These are phyloP conservation scores for Micrasema longulum DNA, from an alignment of 1,140 invertebrate species.

Conservation along the genomic window DNA sequence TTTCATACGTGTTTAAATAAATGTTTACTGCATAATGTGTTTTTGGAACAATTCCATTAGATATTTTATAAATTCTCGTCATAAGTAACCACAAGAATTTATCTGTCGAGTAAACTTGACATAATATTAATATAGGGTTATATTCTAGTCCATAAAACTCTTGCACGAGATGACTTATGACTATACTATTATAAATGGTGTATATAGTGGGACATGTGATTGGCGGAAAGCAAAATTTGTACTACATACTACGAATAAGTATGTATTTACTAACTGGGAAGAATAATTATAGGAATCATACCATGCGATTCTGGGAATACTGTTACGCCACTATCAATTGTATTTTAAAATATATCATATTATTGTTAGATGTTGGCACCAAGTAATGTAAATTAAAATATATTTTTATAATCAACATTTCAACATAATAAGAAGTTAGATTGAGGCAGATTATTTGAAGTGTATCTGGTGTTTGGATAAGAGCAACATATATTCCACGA, in stretches of 20 bases:
- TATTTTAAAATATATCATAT: slow-evolving; percentile 26
- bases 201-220: background rate
- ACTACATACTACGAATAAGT: too few relatives aligned
- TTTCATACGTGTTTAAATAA: slow-evolving; percentile 44
- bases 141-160: slow-evolving; percentile 52
- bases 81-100: slow-evolving; percentile 35
- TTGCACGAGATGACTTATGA: slow-evolving; percentile 51
- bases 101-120: slow-evolving; percentile 37
- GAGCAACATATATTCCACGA: too few relatives aligned
- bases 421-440: too few relatives aligned
- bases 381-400: slow-evolving; percentile 23
- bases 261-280: too few relatives aligned
- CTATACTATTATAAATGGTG: slow-evolving; percentile 15
- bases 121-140: slow-evolving; percentile 32
- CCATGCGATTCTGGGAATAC: too few relatives aligned
- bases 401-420: slow-evolving; percentile 36
- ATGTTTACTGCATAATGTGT: slow-evolving; percentile 48
- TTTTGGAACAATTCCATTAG: slow-evolving; percentile 45
- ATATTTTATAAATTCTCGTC: slow-evolving; percentile 47
- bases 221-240: too few relatives aligned
- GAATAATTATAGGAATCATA: too few relatives aligned
- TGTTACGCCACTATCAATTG: slow-evolving; percentile 9
- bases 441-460: too few relatives aligned
- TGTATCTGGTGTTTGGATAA: too few relatives aligned
- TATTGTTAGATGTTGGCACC: slow-evolving; percentile 16